phyloP scores from a whole-genome alignment of 2,797 vertebrate genomes.

The Chrosomus eos region DNA sequence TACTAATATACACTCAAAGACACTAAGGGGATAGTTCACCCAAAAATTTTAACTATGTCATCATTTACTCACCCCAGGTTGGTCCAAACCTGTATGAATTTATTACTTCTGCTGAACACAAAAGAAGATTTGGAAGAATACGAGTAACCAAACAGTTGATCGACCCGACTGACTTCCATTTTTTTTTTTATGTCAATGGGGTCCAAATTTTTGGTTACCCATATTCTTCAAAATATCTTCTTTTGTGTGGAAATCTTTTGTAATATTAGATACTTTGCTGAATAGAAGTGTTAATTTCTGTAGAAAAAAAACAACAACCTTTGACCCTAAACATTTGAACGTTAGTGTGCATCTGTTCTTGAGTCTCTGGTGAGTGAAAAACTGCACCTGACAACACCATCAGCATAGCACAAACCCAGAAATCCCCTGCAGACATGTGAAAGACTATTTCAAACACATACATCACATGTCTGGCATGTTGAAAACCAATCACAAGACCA shows the following conservation, averaged over 20 bases:
- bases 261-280: not conserved
- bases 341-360: not conserved
- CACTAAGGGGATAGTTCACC: not conserved
- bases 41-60: too few relatives aligned
- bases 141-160: too few relatives aligned
- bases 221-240: too few relatives aligned
- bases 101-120: too few relatives aligned
- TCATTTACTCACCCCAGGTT: too few relatives aligned
- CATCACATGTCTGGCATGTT: conserved; percentile 22
- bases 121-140: too few relatives aligned
- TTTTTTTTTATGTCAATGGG: too few relatives aligned
- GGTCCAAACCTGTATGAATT: too few relatives aligned
- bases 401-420: not conserved
- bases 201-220: too few relatives aligned
- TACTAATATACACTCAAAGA: not conserved
- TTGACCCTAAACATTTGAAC: not conserved
- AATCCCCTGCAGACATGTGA: conserved; percentile 18
- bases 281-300: not conserved
- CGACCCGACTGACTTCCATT: too few relatives aligned
- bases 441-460: conserved; percentile 27
- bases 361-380: conserved; percentile 16
- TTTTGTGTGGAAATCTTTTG: not conserved
- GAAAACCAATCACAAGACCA: conserved; percentile 13
- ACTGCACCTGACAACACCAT: conserved; percentile 21
- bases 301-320: not conserved